These are phyloP conservation scores for Liposcelis brunnea DNA, from an alignment of 2,888 invertebrate genomes.

Conservation along the genomic window DNA sequence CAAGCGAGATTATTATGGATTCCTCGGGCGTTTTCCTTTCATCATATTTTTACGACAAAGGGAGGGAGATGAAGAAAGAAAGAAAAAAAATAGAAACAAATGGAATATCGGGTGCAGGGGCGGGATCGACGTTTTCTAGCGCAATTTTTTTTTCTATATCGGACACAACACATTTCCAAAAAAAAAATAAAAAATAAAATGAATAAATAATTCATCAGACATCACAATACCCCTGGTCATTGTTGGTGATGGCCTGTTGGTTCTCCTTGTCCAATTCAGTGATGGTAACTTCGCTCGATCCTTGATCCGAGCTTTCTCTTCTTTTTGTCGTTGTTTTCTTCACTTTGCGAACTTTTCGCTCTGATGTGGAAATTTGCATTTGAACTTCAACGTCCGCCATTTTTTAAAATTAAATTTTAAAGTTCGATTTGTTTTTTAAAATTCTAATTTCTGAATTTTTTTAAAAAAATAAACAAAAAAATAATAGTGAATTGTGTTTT, in stretches of 20 bases:
- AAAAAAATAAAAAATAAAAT: neutral
- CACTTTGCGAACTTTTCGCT: conserved; percentile 74
- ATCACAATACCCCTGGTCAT: conserved; percentile 52
- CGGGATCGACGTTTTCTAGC: no score
- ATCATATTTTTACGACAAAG: neutral
- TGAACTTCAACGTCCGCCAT: conserved; percentile 88
- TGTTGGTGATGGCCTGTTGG: conserved; percentile 30
- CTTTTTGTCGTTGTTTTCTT: conserved; percentile 59
- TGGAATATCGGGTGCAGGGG: neutral
- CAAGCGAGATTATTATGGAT: no score
- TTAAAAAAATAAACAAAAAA: no score
- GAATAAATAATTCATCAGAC: conserved; percentile 28
- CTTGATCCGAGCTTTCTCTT: conserved; percentile 51
- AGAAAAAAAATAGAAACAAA: conserved; percentile 1
- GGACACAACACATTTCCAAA: conserved; percentile 2
- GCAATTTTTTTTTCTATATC: neutral
- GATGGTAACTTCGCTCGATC: conserved; percentile 55
- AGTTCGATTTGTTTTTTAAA: no score
- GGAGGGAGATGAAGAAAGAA: conserved; percentile 3
- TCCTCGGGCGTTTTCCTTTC: no score
- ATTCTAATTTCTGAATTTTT: no score
- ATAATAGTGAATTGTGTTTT: no score
- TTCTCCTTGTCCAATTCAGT: conserved; percentile 50
- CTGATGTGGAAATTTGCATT: conserved; percentile 69
- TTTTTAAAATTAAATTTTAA: conserved; percentile 16